Evolutionary conservation across 2,797 vertebrate species (phyloP).

Genomic region (Chelon labrosus): DNA sequence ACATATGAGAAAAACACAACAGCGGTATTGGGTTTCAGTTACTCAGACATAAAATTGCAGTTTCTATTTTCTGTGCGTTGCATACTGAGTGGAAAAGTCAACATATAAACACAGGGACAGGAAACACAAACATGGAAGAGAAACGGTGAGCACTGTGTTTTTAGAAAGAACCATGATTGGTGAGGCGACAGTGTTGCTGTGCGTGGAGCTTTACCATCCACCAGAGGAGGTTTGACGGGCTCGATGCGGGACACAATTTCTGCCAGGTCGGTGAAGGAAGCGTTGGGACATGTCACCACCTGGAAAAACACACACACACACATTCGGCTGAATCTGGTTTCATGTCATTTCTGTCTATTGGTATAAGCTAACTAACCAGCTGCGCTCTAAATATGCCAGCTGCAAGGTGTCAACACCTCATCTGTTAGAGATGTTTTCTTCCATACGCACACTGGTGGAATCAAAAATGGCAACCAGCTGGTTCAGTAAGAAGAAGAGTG

Average conservation of each 20-base stretch:
- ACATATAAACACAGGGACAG: background rate
- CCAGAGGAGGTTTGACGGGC: constrained; percentile 85
- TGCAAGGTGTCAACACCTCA: background rate
- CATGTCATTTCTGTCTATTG: background rate
- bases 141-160: background rate
- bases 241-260: constrained; percentile 97
- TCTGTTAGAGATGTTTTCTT: background rate
- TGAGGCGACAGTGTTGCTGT: background rate
- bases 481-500: background rate
- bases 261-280: constrained; percentile 96
- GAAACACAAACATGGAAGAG: constrained; percentile 10
- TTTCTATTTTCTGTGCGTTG: too few species aligned
- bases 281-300: constrained; percentile 92
- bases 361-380: too few species aligned
- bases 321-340: background rate
- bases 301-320: constrained; percentile 62
- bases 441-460: background rate
- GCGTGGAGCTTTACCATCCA: constrained; percentile 87
- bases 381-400: too few species aligned
- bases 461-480: background rate
- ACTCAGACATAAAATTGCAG: too few species aligned
- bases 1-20: background rate
- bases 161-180: background rate
- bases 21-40: background rate
- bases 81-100: too few species aligned